phyloP scores from a whole-genome alignment of 2,888 invertebrate genomes.

The Lasioglossum zephyrum region DNA sequence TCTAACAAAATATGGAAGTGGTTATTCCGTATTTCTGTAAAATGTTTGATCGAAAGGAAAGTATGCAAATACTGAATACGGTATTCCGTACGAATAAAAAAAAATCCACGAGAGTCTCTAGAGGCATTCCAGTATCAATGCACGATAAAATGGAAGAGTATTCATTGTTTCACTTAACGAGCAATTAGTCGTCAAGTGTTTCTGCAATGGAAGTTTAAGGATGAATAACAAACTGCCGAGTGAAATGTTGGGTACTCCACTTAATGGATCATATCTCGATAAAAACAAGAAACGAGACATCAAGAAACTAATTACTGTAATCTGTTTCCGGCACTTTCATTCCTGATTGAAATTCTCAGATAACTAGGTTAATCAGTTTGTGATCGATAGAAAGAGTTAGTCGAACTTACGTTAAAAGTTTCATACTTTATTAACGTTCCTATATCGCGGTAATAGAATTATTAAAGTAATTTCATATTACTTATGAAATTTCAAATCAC shows the following conservation, averaged over 20 bases:
- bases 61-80: not conserved
- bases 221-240: slow-evolving; percentile 15
- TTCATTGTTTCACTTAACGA: slow-evolving; percentile 10
- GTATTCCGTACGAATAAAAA: not conserved
- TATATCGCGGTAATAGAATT: not conserved
- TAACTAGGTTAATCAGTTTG: slow-evolving; percentile 3
- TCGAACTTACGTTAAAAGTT: not conserved
- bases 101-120: not conserved
- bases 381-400: not conserved
- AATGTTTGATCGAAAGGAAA: not conserved
- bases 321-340: not conserved
- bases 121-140: not conserved
- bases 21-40: not conserved
- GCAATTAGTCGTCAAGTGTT: slow-evolving; percentile 12
- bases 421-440: not conserved
- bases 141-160: not conserved
- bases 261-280: not conserved
- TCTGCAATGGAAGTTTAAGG: not conserved
- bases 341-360: not conserved
- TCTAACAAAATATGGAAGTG: not conserved
- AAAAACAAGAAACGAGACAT: slow-evolving; percentile 1
- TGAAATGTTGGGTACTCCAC: not conserved
- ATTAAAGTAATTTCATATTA: not conserved
- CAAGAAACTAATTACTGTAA: slow-evolving; percentile 9
- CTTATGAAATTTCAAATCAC: not conserved